Percentiles rank a stretch among this genome's conserved stretches.
These are phyloP conservation scores for Eupeodes corollae DNA, from an alignment of 1,140 invertebrate species.

Conservation along the genomic window DNA sequence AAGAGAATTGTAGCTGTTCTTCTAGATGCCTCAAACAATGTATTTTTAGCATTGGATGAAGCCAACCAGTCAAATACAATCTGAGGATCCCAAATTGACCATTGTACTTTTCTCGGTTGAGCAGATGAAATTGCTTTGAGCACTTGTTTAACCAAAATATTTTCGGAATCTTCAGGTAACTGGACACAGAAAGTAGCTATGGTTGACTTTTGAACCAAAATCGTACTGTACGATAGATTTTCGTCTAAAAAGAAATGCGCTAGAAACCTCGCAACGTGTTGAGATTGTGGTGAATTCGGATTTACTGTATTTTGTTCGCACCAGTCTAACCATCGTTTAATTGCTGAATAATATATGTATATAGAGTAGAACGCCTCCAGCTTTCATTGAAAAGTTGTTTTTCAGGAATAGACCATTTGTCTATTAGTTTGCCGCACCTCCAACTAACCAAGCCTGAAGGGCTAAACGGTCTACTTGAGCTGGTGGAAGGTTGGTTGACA, in stretches of 20 bases:
- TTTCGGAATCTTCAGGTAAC: constrained; percentile 10
- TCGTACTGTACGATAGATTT: too few relatives aligned
- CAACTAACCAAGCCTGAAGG: constrained; percentile 26
- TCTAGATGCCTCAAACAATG: constrained; percentile 21
- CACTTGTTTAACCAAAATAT: constrained; percentile 15
- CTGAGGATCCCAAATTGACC: constrained; percentile 8
- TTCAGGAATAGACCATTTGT: constrained; percentile 15
- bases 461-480: constrained; percentile 10
- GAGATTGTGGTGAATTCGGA: constrained; percentile 5
- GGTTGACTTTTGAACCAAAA: too few relatives aligned
- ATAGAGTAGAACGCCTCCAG: constrained; percentile 19
- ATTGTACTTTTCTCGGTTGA: constrained; percentile 7
- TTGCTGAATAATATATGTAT: constrained; percentile 16
- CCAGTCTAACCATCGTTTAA: constrained; percentile 17
- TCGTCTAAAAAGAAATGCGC: too few relatives aligned
- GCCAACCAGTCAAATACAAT: constrained; percentile 11
- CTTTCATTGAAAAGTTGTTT: constrained; percentile 12
- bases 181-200: not conserved
- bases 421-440: constrained; percentile 12
- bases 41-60: too few relatives aligned
- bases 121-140: constrained; percentile 13
- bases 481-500: constrained; percentile 14
- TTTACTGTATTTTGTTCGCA: constrained; percentile 13
- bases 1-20: constrained; percentile 15
- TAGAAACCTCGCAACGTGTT: constrained; percentile 1